Conservation (phyloP, 2,113 vertebrate species). For the Tinamus guttatus region DNA sequence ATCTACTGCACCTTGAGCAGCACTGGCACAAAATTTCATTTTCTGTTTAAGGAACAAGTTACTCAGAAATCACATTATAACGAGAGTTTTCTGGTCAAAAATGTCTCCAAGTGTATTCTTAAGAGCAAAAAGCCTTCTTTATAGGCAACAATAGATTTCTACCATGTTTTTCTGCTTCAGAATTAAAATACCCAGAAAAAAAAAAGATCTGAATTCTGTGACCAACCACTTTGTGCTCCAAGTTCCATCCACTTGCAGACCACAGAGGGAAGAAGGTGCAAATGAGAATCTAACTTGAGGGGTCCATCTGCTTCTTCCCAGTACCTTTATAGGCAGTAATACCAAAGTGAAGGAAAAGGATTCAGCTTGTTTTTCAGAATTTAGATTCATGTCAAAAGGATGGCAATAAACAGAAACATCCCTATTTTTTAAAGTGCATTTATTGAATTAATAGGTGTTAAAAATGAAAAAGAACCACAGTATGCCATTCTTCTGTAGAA, state of each 20-base stretch:
- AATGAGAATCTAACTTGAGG: background rate
- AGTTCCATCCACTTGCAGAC: background rate
- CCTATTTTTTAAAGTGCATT: rapidly evolving
- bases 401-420: background rate
- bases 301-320: background rate
- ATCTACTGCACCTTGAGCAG: background rate
- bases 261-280: background rate
- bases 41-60: background rate
- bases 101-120: background rate
- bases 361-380: background rate
- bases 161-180: background rate
- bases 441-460: background rate
- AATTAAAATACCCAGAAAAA: background rate
- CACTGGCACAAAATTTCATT: background rate
- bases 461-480: background rate
- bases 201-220: background rate
- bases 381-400: background rate
- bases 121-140: background rate
- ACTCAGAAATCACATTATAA: background rate
- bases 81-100: background rate
- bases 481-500: background rate
- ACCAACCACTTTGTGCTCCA: background rate
- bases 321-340: background rate
- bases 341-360: background rate
- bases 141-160: background rate